Evolutionary conservation across 2,888 invertebrate species (phyloP).

Genomic region (Atrina japonica): DNA sequence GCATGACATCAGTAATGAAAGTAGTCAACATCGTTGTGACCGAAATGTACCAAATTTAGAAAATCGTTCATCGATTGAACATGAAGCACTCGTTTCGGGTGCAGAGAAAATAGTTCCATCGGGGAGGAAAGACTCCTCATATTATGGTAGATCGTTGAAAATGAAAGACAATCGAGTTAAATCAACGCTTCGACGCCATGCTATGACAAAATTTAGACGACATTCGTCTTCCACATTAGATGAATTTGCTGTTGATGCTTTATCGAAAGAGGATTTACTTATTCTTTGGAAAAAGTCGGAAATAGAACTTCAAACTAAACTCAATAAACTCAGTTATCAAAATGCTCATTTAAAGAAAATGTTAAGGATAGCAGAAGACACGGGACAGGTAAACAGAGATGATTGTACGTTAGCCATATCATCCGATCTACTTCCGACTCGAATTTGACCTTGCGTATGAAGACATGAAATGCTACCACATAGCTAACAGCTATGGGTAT

Average conservation of each 20-base stretch:
- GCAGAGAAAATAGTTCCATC: neutral
- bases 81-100: neutral
- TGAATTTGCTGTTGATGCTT: conserved; percentile 78
- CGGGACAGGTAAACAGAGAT: conserved; percentile 2
- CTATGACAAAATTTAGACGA: conserved; percentile 61
- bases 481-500: too few species aligned
- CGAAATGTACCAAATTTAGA: neutral
- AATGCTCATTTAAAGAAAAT: conserved; percentile 53
- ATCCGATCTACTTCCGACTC: too few species aligned
- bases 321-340: conserved; percentile 80
- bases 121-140: conserved; percentile 5
- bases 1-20: neutral
- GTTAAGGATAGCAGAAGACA: conserved; percentile 29
- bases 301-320: conserved; percentile 87
- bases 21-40: neutral
- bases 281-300: conserved; percentile 90
- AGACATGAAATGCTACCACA: too few species aligned
- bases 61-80: neutral
- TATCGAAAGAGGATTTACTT: conserved; percentile 89
- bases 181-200: conserved; percentile 67
- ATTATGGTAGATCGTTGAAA: conserved; percentile 38
- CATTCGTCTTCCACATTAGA: conserved; percentile 59
- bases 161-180: conserved; percentile 71
- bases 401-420: neutral
- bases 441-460: too few species aligned